Evolutionary conservation across 2,113 vertebrate genomes (phyloP), one percentile per base, ranked within the genome.

Genomic region (Neolamprologus modestus): DNA sequence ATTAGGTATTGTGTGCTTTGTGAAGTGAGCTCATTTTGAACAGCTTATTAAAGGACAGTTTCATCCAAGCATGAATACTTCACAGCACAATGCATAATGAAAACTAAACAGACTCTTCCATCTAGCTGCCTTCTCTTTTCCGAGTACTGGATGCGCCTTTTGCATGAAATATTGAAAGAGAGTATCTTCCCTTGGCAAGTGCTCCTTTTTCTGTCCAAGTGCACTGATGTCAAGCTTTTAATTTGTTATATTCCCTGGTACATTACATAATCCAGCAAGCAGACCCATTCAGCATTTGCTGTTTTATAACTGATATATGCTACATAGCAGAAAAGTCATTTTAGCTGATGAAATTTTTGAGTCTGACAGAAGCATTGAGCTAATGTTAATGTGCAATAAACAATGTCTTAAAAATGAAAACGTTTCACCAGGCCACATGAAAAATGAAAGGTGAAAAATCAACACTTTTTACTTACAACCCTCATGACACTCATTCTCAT

Each of bases 141-240:
- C 4, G 6, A 78, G 73, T 50, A 13, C 45, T 88, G 88, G 84
- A 61, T 31, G 53, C 7, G 9, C 76, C 68, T 61, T 87, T 79
- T 78, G 52, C 81, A 92, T 94, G 28, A 91, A 92, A 93, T 92
- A 92, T 94, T 92, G 33, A 94, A 45, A 19, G 71, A 73, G 66
- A 76, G 33, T n/a, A 84, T 81, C 82, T 84, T 78, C 53, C 37
- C 53, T 79, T 73, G 73, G 86, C 82, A 82, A 50, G 54, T 59
- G 53, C 0, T 1, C 55, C 47, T 59, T 82, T 79, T 61, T 88
- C 54, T 89, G 71, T 87, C 84, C 84, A 45, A 88, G 28, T 33
- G 52, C 37, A 86, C 42, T 50, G 33, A 79, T 68, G 84, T 76
- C 81, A 71, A 26, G 24, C 63, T 59, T 53, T 84, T 54, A 47